These are phyloP conservation scores for Drosophila leonis DNA, from an alignment of 2,888 invertebrate species.

Conservation along the genomic window DNA sequence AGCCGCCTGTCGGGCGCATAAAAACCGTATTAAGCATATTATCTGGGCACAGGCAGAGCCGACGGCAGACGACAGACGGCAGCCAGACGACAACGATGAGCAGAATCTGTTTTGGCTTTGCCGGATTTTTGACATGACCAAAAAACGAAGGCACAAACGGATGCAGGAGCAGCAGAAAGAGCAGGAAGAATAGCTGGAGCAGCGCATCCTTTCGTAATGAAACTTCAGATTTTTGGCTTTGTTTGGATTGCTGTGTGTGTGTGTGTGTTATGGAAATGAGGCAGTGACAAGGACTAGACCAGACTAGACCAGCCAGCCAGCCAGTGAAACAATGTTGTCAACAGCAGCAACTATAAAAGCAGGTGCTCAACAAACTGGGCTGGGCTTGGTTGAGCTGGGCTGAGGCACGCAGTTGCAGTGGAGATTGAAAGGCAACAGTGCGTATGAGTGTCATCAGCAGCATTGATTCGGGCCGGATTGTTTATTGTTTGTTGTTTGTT, in stretches of 20 bases:
- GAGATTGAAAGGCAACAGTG: slow-evolving; percentile 73
- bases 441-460: slow-evolving; percentile 78
- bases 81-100: slow-evolving; percentile 50
- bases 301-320: slow-evolving; percentile 22
- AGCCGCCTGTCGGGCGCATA: slow-evolving; percentile 63
- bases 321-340: slow-evolving; percentile 76
- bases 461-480: slow-evolving; percentile 62
- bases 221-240: slow-evolving; percentile 78
- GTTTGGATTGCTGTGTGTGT: slow-evolving; percentile 36
- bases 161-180: slow-evolving; percentile 4
- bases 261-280: slow-evolving; percentile 76
- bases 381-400: not conserved
- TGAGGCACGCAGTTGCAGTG: slow-evolving; percentile 11
- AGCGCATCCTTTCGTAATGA: slow-evolving; percentile 68
- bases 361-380: slow-evolving; percentile 10
- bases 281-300: slow-evolving; percentile 52
- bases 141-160: slow-evolving; percentile 54
- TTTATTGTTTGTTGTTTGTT: not conserved
- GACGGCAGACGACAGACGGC: slow-evolving; percentile 59
- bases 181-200: slow-evolving; percentile 32
- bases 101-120: slow-evolving; percentile 66
- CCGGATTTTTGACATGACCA: slow-evolving; percentile 68
- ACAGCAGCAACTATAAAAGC: slow-evolving; percentile 61
- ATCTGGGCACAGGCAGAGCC: slow-evolving; percentile 67
- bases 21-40: slow-evolving; percentile 82